Evolutionary conservation across 2,888 invertebrate genomes (phyloP), one percentile per base, ranked within the genome.

Genomic region (Dione vanillae): DNA sequence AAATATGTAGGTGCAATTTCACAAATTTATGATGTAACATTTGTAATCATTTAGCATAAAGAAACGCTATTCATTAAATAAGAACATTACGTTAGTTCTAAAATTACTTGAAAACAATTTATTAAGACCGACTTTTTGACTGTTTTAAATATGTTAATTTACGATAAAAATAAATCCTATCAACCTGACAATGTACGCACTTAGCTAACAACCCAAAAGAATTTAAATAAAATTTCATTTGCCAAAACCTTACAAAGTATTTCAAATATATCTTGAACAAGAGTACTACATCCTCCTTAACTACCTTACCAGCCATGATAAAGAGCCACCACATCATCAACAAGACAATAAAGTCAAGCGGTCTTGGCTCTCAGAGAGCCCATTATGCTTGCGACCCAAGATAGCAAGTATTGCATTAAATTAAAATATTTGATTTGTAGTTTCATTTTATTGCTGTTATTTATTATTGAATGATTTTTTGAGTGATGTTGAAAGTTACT

Each of bases 281-380:
- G 66, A n/a, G 51, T 20, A 67, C 49, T 41, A 49, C 65, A 65
- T 47, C 19, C 70, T 43, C 56, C 41, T 67, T 67, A 54, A 62
- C 35, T 45, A 49, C 62, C 19, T 49, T 58, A 56, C 56, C 56
- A 64, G 67, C 67, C 49, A 41, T 67, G 61, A 64, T 67, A 47
- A 71, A 49, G 67, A 64, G 20, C 40, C 7, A 64, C 62, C 71
- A 54, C 67, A 64, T 67, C 62, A 71, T 71, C 71, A 58, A 64
- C 56, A 43, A 64, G 54, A 71, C 67, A 67, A 67, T 43, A 67
- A 67, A 67, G 58, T 59, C 58, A 67, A 67, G 67, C 49, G 47
- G 37, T 59, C 40, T 67, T 47, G 58, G 58, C 58, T 67, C 61
- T 41, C 27, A 14, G 58, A 20, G 41, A 65, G 52, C 6, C 49